Evolutionary conservation across 2,797 vertebrate species (phyloP).

Genomic region (Rhinatrema bivittatum): DNA sequence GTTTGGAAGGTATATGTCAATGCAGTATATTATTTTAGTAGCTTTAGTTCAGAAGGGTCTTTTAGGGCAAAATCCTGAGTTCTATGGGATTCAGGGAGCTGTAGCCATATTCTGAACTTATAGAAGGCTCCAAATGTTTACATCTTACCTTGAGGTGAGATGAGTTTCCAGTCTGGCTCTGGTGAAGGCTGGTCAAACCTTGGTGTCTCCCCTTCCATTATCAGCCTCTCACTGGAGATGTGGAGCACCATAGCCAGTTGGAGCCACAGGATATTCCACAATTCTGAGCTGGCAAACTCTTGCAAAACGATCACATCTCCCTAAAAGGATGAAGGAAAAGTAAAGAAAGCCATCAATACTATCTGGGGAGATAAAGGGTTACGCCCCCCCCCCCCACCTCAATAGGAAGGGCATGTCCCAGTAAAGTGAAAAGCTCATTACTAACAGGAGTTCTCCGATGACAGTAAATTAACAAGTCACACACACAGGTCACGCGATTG

Average conservation of each 20-base stretch:
- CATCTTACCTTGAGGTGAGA: constrained; percentile 54
- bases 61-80: too few relatives aligned
- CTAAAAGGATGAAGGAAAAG: too few relatives aligned
- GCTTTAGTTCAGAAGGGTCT: too few relatives aligned
- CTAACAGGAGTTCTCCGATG: too few relatives aligned
- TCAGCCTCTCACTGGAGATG: neutral
- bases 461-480: too few relatives aligned
- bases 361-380: neutral
- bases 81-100: too few relatives aligned
- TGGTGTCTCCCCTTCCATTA: constrained; percentile 14
- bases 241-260: constrained; percentile 38
- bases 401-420: neutral
- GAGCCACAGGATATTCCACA: constrained; percentile 66
- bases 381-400: neutral
- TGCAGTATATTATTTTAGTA: too few relatives aligned
- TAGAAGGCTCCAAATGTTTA: too few relatives aligned
- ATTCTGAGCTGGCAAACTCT: constrained; percentile 39
- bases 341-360: neutral
- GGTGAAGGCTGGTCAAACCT: neutral
- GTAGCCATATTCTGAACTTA: too few relatives aligned
- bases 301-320: constrained; percentile 30
- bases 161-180: constrained; percentile 54
- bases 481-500: too few relatives aligned
- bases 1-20: too few relatives aligned
- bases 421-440: too few relatives aligned